phyloP scores from a whole-genome alignment of 2,888 invertebrate genomes.

The Seira ritae region DNA sequence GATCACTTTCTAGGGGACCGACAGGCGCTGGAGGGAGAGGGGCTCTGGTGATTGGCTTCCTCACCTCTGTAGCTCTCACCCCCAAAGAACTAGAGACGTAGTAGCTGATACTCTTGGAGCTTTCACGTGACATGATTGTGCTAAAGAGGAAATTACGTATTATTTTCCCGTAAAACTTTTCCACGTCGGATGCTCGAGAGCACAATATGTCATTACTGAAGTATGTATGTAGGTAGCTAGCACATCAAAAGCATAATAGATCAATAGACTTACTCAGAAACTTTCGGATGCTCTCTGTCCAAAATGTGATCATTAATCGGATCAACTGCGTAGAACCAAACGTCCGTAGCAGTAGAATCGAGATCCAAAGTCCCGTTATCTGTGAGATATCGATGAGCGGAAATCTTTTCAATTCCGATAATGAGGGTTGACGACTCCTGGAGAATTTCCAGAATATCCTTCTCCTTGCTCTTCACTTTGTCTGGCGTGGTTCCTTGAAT shows the following conservation, averaged over 20 bases:
- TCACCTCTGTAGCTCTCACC: slow-evolving; percentile 83
- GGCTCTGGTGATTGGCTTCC: slow-evolving; percentile 78
- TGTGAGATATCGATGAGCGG: slow-evolving; percentile 84
- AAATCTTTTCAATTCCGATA: slow-evolving; percentile 89
- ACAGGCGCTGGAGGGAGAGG: slow-evolving; percentile 74
- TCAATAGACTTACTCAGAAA: slow-evolving; percentile 80
- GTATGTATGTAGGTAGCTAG: too few species aligned
- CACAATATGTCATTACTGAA: too few species aligned
- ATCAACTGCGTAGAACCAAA: slow-evolving; percentile 92
- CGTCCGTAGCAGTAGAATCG: slow-evolving; percentile 86
- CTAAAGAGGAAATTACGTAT: slow-evolving; percentile 75
- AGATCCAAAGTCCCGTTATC: slow-evolving; percentile 85
- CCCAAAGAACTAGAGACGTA: slow-evolving; percentile 83
- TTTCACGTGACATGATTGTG: slow-evolving; percentile 80
- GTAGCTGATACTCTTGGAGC: slow-evolving; percentile 82
- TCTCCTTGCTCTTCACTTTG: slow-evolving; percentile 79
- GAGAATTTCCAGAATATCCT: slow-evolving; percentile 80
- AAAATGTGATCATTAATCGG: slow-evolving; percentile 86
- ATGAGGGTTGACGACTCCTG: slow-evolving; percentile 86
- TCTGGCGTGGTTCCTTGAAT: slow-evolving; percentile 86
- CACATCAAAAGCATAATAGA: too few species aligned
- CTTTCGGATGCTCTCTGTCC: slow-evolving; percentile 82
- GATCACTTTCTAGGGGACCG: slow-evolving; percentile 73
- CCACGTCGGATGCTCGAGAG: too few species aligned
- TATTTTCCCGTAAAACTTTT: too few species aligned